Evolutionary conservation across 35 echinoderm and acorn worm species (phyloP).

Genomic region (Holothuria glaberrima): DNA sequence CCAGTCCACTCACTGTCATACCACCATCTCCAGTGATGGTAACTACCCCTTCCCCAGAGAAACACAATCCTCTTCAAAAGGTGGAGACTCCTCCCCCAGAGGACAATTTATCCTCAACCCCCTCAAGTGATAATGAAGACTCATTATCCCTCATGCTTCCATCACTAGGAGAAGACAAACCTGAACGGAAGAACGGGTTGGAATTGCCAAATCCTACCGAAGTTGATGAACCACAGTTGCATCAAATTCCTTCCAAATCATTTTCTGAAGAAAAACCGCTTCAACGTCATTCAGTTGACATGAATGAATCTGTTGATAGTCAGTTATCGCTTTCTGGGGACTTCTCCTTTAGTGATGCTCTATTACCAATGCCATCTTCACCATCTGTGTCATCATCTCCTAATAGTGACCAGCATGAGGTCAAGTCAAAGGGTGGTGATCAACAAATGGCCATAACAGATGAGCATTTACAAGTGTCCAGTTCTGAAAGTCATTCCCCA

Average conservation of each 20-base stretch:
- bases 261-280: too few relatives aligned
- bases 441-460: too few relatives aligned
- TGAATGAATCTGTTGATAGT: background rate
- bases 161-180: background rate
- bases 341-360: constrained; percentile 31
- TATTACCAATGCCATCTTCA: constrained; percentile 16
- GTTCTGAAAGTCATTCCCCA: too few relatives aligned
- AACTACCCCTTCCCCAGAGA: background rate
- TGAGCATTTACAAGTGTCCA: too few relatives aligned
- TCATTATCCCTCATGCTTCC: constrained; percentile 24
- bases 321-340: background rate
- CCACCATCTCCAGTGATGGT: constrained; percentile 34
- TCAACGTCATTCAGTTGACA: too few relatives aligned
- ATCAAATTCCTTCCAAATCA: too few relatives aligned
- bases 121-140: background rate
- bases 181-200: background rate
- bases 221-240: too few relatives aligned
- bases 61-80: background rate
- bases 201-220: too few relatives aligned
- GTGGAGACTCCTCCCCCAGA: background rate
- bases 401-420: too few relatives aligned
- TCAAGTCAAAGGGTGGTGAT: too few relatives aligned
- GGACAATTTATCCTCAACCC: too few relatives aligned
- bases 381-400: background rate
- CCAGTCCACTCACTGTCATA: background rate